Percentiles rank a stretch among this genome's conserved stretches.
Evolutionary conservation across 2,113 vertebrate genomes (phyloP).

Genomic region (Hemichromis elongatus): DNA sequence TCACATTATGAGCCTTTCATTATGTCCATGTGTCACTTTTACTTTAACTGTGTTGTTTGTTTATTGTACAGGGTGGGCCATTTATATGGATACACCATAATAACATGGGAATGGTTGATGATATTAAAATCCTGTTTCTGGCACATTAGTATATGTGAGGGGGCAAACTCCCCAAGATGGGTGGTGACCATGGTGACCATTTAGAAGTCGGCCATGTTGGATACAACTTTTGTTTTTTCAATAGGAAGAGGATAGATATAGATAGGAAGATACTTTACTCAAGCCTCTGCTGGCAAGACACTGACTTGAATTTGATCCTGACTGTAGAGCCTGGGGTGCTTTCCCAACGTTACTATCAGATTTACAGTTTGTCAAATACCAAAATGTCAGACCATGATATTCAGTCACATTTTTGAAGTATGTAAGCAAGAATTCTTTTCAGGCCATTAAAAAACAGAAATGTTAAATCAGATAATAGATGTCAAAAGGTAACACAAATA

Average conservation of each 20-base stretch:
- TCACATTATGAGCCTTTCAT: not conserved
- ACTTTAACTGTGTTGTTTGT: not conserved
- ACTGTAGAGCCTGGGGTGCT: not conserved
- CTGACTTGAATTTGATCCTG: not conserved
- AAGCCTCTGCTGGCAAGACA: not conserved
- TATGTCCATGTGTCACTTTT: not conserved
- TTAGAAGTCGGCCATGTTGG: too few species aligned
- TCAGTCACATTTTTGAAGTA: not conserved
- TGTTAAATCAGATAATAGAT: not conserved
- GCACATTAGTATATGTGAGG: too few species aligned
- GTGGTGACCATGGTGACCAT: too few species aligned
- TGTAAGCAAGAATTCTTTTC: not conserved
- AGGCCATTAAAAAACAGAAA: not conserved
- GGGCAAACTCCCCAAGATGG: too few species aligned
- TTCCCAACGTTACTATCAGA: fast-evolving
- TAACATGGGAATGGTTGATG: too few species aligned
- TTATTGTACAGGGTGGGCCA: too few species aligned
- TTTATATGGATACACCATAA: too few species aligned
- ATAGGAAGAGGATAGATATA: too few species aligned
- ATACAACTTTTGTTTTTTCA: too few species aligned
- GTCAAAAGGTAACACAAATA: not conserved
- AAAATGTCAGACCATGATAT: not conserved
- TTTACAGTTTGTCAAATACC: not conserved
- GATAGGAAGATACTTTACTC: too few species aligned
- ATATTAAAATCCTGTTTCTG: too few species aligned